phyloP scores from a whole-genome alignment of 2,888 invertebrate species.

The Lepas anatifera region DNA sequence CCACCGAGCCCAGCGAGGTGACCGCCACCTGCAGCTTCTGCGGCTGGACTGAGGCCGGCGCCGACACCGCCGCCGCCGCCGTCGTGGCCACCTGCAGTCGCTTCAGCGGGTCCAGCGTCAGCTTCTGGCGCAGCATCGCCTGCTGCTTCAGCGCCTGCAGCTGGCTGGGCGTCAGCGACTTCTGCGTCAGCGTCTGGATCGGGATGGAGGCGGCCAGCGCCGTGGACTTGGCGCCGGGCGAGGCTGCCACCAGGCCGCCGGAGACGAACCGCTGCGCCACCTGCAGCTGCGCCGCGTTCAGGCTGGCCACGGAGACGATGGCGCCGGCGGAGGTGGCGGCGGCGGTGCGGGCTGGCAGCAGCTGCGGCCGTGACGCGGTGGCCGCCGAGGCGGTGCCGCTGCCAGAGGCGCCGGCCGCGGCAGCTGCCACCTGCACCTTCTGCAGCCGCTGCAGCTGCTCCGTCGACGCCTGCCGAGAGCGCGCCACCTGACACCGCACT shows the following conservation, averaged over 20 bases:
- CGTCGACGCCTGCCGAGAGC: conserved; percentile 13
- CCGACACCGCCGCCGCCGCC: conserved; percentile 3
- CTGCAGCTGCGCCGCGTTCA: conserved; percentile 27
- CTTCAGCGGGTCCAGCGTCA: conserved; percentile 8
- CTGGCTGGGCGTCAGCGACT: conserved; percentile 21
- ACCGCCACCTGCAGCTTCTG: conserved; percentile 34
- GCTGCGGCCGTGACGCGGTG: conserved; percentile 20
- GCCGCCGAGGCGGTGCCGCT: conserved; percentile 20
- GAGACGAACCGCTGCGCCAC: conserved; percentile 24
- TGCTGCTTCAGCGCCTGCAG: conserved; percentile 26
- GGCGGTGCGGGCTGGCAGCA: conserved; percentile 31
- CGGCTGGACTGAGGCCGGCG: conserved; percentile 25
- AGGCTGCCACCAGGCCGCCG: not conserved
- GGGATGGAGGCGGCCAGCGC: conserved; percentile 16
- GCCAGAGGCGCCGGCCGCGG: conserved; percentile 4
- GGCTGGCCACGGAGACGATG: conserved; percentile 2
- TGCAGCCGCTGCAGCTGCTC: conserved; percentile 20
- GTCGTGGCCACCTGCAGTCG: conserved; percentile 31
- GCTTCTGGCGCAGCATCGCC: conserved; percentile 34
- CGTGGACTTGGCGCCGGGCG: no score
- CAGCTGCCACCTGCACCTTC: conserved; percentile 33
- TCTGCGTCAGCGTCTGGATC: conserved; percentile 22
- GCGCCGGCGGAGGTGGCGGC: conserved; percentile 18
- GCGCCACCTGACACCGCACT: conserved; percentile 18
- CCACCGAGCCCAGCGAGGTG: conserved; percentile 21